phyloP scores from a whole-genome alignment of 1,140 invertebrate species.

The Zaprionus ornatus region DNA sequence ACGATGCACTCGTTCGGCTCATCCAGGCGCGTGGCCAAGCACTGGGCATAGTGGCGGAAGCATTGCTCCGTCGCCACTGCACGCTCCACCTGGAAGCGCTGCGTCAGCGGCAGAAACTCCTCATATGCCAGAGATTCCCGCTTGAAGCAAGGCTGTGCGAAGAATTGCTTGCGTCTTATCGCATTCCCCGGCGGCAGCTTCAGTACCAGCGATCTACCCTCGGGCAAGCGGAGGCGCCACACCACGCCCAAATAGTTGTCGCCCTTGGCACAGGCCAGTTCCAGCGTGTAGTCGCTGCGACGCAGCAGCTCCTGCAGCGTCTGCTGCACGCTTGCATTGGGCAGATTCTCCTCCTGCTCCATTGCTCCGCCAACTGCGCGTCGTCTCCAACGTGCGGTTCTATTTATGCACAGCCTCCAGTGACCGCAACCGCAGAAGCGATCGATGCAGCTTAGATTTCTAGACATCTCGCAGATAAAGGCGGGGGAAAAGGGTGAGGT shows the following conservation, averaged over 20 bases:
- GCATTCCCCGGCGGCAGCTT: conserved; percentile 73
- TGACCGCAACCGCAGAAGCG: background rate
- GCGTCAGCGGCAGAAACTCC: conserved; percentile 76
- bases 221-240: conserved; percentile 57
- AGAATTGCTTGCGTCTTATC: conserved; percentile 71
- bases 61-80: conserved; percentile 51
- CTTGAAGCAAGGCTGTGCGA: conserved; percentile 65
- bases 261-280: conserved; percentile 70
- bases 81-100: conserved; percentile 67
- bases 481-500: background rate
- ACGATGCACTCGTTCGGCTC: conserved; percentile 84
- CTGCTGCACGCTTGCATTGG: conserved; percentile 21
- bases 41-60: conserved; percentile 81
- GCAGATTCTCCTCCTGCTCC: conserved; percentile 14
- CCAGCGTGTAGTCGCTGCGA: conserved; percentile 30
- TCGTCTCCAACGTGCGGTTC: background rate
- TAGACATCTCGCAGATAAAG: too few relatives aligned
- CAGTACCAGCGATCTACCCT: conserved; percentile 49
- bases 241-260: conserved; percentile 83
- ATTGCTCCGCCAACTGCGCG: background rate
- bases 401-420: background rate
- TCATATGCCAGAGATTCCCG: conserved; percentile 81
- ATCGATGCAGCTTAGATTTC: background rate
- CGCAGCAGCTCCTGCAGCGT: conserved; percentile 11
- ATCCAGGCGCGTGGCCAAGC: conserved; percentile 74